These are phyloP conservation scores for Semotilus atromaculatus DNA, from an alignment of 2,797 vertebrate species.

Conservation along the genomic window DNA sequence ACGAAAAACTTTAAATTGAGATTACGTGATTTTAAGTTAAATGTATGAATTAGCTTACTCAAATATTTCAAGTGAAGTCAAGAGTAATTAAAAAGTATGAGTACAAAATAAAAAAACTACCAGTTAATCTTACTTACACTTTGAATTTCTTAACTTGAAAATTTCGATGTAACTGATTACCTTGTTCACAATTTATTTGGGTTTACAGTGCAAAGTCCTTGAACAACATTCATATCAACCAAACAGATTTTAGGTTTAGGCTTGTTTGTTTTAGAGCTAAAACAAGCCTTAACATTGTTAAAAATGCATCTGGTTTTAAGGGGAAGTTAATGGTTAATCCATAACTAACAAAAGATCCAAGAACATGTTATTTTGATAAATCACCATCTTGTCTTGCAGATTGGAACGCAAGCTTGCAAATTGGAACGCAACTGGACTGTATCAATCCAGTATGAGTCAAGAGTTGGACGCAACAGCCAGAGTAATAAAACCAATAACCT, in stretches of 20 bases:
- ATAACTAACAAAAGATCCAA: not conserved
- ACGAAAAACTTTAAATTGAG: no score
- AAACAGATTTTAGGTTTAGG: not conserved
- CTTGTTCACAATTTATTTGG: no score
- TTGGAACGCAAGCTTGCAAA: constrained; percentile 56
- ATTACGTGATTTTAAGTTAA: no score
- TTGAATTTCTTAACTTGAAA: no score
- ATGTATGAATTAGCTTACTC: no score
- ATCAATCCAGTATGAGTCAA: not conserved
- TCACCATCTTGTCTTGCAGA: not conserved
- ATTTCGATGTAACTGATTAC: no score
- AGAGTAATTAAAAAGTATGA: no score
- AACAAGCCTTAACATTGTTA: not conserved
- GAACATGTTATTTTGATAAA: not conserved
- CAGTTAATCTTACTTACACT: no score
- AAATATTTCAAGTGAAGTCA: no score
- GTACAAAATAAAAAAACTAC: no score
- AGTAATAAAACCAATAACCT: not conserved
- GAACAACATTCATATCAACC: not conserved
- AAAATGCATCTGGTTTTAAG: not conserved
- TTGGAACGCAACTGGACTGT: constrained; percentile 59
- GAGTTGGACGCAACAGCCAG: not conserved
- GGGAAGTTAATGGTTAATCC: not conserved
- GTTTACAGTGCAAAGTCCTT: not conserved
- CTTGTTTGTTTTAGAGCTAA: not conserved